These are phyloP conservation scores for Drosophila serrata DNA, from an alignment of 1,140 invertebrate genomes.

Conservation along the genomic window DNA sequence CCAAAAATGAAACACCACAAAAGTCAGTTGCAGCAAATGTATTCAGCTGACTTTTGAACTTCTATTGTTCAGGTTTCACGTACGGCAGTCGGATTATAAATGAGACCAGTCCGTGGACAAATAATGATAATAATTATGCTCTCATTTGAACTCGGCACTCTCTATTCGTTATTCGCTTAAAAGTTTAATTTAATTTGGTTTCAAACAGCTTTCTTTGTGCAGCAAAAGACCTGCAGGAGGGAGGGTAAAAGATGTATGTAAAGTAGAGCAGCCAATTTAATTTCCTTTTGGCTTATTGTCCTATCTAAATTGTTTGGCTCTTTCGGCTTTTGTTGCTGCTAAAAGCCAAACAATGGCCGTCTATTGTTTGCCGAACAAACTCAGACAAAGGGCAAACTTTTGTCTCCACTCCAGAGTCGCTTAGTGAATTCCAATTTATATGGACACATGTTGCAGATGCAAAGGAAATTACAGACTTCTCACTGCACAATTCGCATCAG, in stretches of 20 bases:
- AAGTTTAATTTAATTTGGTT: conserved; percentile 48
- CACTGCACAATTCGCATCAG: conserved; percentile 57
- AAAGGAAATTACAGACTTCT: conserved; percentile 73
- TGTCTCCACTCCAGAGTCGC: conserved; percentile 51
- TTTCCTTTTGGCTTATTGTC: conserved; percentile 69
- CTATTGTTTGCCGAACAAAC: conserved; percentile 69
- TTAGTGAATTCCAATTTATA: conserved; percentile 49
- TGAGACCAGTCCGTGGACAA: conserved; percentile 12
- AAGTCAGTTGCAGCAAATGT: conserved; percentile 9
- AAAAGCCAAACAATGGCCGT: conserved; percentile 75
- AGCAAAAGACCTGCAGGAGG: background rate
- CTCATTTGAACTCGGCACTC: background rate
- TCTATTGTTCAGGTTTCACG: conserved; percentile 1
- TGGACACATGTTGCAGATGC: conserved; percentile 56
- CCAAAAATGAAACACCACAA: conserved; percentile 1
- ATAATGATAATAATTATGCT: conserved; percentile 50
- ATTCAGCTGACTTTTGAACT: conserved; percentile 25
- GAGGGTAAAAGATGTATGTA: conserved; percentile 16
- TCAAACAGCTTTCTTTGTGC: conserved; percentile 52
- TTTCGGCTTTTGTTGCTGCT: conserved; percentile 71
- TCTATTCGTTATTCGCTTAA: conserved; percentile 7
- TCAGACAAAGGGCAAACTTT: conserved; percentile 59
- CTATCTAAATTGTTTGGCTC: conserved; percentile 73
- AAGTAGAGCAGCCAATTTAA: conserved; percentile 54
- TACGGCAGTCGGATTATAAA: conserved; percentile 15